These are phyloP conservation scores for Littorina saxatilis DNA, from an alignment of 1,140 invertebrate species.

Conservation along the genomic window DNA sequence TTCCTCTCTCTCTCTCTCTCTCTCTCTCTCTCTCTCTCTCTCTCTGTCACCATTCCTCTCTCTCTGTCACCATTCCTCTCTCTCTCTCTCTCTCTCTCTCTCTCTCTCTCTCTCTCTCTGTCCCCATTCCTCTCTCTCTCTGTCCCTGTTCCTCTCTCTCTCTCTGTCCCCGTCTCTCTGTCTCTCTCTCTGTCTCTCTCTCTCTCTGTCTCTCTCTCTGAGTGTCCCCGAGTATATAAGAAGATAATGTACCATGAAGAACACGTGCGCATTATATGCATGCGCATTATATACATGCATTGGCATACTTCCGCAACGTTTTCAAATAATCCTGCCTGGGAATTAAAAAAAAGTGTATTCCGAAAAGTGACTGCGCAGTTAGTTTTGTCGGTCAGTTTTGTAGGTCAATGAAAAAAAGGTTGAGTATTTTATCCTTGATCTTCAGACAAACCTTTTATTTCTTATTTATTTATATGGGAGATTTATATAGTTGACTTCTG, in stretches of 20 bases:
- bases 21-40: neutral
- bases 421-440: too few relatives aligned
- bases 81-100: neutral
- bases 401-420: too few relatives aligned
- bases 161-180: neutral
- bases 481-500: too few relatives aligned
- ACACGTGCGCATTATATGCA: neutral
- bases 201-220: neutral
- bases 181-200: neutral
- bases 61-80: neutral
- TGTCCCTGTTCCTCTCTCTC: too few relatives aligned
- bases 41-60: neutral
- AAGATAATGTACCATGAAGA: neutral
- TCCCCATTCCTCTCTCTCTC: constrained; percentile 4
- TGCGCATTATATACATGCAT: neutral
- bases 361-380: too few relatives aligned
- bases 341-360: too few relatives aligned
- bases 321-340: too few relatives aligned
- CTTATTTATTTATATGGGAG: too few relatives aligned
- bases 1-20: constrained; percentile 6
- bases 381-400: too few relatives aligned
- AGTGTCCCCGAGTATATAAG: neutral
- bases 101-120: neutral
- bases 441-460: too few relatives aligned
- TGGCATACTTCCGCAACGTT: too few relatives aligned